These are phyloP conservation scores for Chaenocephalus aceratus DNA, from an alignment of 2,113 vertebrate genomes.

Conservation along the genomic window DNA sequence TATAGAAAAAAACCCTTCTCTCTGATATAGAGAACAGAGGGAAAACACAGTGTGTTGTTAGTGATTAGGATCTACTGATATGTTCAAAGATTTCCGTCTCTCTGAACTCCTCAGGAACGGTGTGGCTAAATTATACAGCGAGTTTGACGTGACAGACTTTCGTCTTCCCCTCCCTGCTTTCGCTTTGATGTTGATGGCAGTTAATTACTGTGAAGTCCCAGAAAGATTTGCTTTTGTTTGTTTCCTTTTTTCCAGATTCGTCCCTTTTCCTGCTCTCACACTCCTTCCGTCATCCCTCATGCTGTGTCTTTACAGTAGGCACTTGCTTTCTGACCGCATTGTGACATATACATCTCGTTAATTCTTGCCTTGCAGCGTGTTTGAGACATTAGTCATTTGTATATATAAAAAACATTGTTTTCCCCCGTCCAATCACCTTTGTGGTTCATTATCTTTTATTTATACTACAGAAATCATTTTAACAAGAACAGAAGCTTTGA, in stretches of 20 bases:
- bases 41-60: slow-evolving; percentile 40
- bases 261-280: background rate
- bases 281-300: slow-evolving; percentile 1
- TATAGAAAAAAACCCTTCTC: background rate
- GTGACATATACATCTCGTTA: slow-evolving; percentile 67
- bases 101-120: slow-evolving; percentile 54
- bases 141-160: slow-evolving; percentile 56
- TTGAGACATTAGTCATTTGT: slow-evolving; percentile 44
- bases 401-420: background rate
- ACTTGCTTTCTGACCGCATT: slow-evolving; percentile 45
- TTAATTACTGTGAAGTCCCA: slow-evolving; percentile 70
- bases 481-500: slow-evolving; percentile 11
- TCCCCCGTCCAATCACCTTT: slow-evolving; percentile 15
- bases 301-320: slow-evolving; percentile 17
- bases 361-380: slow-evolving; percentile 70
- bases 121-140: slow-evolving; percentile 50
- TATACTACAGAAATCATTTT: slow-evolving; percentile 32
- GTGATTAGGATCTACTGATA: slow-evolving; percentile 64
- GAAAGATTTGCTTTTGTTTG: slow-evolving; percentile 53
- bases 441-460: slow-evolving; percentile 56
- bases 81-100: slow-evolving; percentile 58
- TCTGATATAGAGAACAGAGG: slow-evolving; percentile 39
- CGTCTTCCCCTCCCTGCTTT: background rate
- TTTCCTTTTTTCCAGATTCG: background rate
- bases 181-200: slow-evolving; percentile 71